A percentile compares a stretch with the other conserved stretches of the same genome.
These are phyloP conservation scores for Nymphalis urticae DNA, from an alignment of 2,888 invertebrate genomes.

Conservation along the genomic window DNA sequence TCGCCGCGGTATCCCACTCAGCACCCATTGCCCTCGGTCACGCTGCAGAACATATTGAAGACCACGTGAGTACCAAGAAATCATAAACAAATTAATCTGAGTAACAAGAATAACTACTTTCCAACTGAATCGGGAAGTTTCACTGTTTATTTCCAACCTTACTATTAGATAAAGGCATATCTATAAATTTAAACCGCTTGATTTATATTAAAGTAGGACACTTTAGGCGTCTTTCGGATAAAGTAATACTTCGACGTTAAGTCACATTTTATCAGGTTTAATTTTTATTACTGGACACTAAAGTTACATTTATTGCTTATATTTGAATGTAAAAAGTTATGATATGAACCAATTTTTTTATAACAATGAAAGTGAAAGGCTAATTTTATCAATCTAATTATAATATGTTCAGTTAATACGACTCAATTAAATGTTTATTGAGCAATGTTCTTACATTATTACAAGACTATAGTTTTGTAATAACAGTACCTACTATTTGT, in stretches of 20 bases:
- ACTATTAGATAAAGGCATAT: slow-evolving; percentile 35
- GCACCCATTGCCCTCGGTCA: slow-evolving; percentile 50
- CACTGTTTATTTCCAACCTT: slow-evolving; percentile 36
- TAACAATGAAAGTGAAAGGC: slow-evolving; percentile 73
- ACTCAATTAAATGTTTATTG: slow-evolving; percentile 73
- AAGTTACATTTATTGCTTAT: not conserved
- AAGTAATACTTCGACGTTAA: slow-evolving; percentile 18
- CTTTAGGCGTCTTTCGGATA: slow-evolving; percentile 30
- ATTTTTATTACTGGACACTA: not conserved
- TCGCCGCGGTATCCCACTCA: slow-evolving; percentile 48
- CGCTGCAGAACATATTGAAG: slow-evolving; percentile 49
- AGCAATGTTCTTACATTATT: slow-evolving; percentile 64
- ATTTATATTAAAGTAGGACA: slow-evolving; percentile 35
- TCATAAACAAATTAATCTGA: slow-evolving; percentile 12
- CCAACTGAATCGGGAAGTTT: slow-evolving; percentile 37
- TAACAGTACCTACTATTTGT: slow-evolving; percentile 58
- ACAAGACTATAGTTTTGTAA: slow-evolving; percentile 64
- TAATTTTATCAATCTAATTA: slow-evolving; percentile 60
- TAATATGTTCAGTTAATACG: slow-evolving; percentile 70
- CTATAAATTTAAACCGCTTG: slow-evolving; percentile 35
- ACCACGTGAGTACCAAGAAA: slow-evolving; percentile 41
- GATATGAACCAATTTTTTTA: slow-evolving; percentile 37
- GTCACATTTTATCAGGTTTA: not conserved
- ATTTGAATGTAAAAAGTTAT: slow-evolving; percentile 6
- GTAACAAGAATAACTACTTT: slow-evolving; percentile 26